Conservation (phyloP, 2,797 vertebrate genomes). For the Chromis chromis region DNA sequence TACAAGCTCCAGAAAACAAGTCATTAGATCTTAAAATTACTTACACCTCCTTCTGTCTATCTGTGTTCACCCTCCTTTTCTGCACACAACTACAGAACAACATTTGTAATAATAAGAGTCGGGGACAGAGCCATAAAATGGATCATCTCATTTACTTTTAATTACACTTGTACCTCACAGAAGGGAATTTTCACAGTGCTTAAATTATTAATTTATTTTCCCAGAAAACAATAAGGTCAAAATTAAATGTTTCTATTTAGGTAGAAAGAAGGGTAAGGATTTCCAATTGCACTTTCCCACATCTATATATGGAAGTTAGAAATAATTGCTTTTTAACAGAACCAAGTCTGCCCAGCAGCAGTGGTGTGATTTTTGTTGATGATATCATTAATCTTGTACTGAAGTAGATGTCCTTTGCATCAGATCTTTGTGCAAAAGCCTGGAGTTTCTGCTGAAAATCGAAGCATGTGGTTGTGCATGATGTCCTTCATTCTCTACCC, state of each 20-base stretch:
- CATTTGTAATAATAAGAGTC: not conserved
- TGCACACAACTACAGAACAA: not conserved
- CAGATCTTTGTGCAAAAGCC: slow-evolving; percentile 1
- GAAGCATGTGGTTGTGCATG: not conserved
- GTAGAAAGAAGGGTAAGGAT: slow-evolving; percentile 32
- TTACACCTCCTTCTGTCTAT: not conserved
- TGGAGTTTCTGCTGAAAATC: not conserved
- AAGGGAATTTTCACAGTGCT: slow-evolving; percentile 39
- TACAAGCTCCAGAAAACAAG: not conserved
- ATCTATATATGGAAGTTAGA: slow-evolving; percentile 54
- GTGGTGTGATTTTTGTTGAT: slow-evolving; percentile 46
- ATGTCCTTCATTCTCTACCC: not conserved
- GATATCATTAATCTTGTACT: slow-evolving; percentile 53
- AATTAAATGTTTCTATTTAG: slow-evolving; percentile 47
- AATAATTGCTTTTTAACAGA: slow-evolving; percentile 56
- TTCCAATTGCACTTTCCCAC: slow-evolving; percentile 17
- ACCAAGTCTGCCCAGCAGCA: slow-evolving; percentile 35
- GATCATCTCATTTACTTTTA: slow-evolving; percentile 56
- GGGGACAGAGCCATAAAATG: slow-evolving; percentile 33
- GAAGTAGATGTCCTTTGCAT: slow-evolving; percentile 38
- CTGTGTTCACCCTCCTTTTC: not conserved
- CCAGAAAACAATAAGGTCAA: slow-evolving; percentile 51
- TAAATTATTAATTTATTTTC: slow-evolving; percentile 39
- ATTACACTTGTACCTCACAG: slow-evolving; percentile 39
- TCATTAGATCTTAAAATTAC: not conserved